Base-by-base conservation (phyloP, 2,797 vertebrate genomes). In the Clarias fuscus region DNA sequence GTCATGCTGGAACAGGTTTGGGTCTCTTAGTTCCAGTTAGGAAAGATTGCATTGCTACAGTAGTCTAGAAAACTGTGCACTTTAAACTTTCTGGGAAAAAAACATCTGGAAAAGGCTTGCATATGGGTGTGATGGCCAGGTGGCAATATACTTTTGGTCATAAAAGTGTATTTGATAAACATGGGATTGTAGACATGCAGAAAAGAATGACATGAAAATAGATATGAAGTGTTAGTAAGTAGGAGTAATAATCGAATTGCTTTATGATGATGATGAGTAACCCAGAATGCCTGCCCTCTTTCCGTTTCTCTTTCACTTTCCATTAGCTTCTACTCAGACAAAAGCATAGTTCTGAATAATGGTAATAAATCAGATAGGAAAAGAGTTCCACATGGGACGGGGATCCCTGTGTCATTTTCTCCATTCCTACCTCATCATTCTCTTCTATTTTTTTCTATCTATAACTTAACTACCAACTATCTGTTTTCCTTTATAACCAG, bases 341-440 rank as follows among this genome's bases (percentile, higher is more conserved):
- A 0, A 24, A 17, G 82, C 64, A 83, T 53, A 83, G 33, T 62
- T 85, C 80, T 76, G 84, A 89, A 85, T 68, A 77, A 87, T 84
- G 73, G 8, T 72, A 87, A 88, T 83, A 83, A 68, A 86, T 82
- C 62, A 83, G 84, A 84, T 83, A 90, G 85, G 33, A 17, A 84
- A 80, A 48, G 64, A 59, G 37, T 84, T 88, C 58, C 33, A 67
- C 14, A 71, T 56, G 10, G 40, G 56, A 80, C 2, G 33, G 33
- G 33, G 33, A 33, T 75, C 27, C 22, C 27, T 78, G 58, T 70
- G 70, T 58, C 72, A 82, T 83, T 88, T 68, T 56, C 64, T 61
- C 20, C 59, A 30, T 73, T 87, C 75, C 43, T 79, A 43, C 64
- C 68, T 37, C 37, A 30, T 62, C 17, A 75, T 80, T 70, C 68